Conservation (phyloP, 2,113 vertebrate genomes). For the Zingel zingel region DNA sequence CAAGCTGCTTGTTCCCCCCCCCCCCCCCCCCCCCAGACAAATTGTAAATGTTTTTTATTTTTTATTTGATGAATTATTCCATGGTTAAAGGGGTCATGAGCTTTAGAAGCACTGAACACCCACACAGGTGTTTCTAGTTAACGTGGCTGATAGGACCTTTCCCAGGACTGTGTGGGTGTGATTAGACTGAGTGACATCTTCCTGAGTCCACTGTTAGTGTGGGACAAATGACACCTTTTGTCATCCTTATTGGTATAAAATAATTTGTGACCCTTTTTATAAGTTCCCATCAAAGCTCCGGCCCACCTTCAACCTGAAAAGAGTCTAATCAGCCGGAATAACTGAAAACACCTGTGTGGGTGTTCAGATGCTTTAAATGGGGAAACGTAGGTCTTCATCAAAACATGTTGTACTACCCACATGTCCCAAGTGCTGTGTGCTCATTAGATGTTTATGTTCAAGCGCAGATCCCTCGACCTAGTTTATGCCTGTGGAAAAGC, state of each 20-base stretch:
- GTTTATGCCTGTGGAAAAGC: slow-evolving; percentile 47
- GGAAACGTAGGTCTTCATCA: slow-evolving; percentile 39
- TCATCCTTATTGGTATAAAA: no score
- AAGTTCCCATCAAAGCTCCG: no score
- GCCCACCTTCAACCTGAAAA: no score
- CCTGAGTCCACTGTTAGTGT: no score
- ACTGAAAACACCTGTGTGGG: no score
- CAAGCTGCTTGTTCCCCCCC: not conserved
- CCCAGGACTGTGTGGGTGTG: no score
- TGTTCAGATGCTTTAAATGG: slow-evolving; percentile 2
- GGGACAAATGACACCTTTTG: no score
- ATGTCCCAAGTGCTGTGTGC: slow-evolving; percentile 61
- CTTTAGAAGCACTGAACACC: not conserved
- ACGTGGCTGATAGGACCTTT: no score
- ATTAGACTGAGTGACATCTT: no score
- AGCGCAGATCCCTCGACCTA: slow-evolving; percentile 58
- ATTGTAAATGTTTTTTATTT: slow-evolving; percentile 2
- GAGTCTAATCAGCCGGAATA: no score
- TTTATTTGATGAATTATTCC: slow-evolving; percentile 42
- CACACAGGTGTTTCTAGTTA: no score
- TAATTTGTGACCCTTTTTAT: no score
- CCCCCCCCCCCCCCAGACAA: not conserved
- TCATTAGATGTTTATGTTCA: slow-evolving; percentile 70
- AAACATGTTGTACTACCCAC: slow-evolving; percentile 32
- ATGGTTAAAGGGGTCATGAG: slow-evolving; percentile 13